Base-by-base conservation (phyloP, 2,888 invertebrate species). In the Brachynemurus nebulosus region DNA sequence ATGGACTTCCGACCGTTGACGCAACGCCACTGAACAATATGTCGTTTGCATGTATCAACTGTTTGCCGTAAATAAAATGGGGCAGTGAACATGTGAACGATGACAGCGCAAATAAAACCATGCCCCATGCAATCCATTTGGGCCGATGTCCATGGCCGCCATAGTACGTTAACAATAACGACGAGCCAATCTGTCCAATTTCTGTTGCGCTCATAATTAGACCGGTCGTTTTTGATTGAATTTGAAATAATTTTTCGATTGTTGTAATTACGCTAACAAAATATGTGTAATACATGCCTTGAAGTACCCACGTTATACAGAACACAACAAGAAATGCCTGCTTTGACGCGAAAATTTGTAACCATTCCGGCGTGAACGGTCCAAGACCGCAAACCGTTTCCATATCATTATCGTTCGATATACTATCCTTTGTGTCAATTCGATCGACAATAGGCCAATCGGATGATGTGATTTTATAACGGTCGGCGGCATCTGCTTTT, bases 241-340 rank as follows among this genome's bases (percentile, higher is more conserved):
- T 83, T 68, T 86, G 85, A 63, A 89, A 92, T 48, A 92, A 69
- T 65, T 90, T 91, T 65, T 92, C 91, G 51, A 92, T 83, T 23
- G 91, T 92, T 45, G 92, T 92, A 57, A 91, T 88, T 52, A 89
- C 88, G 61, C 88, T 88, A 46, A 91, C 91, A 63, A 92, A 90
- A 65, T 92, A 92, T 34, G 92, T 91, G 65, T 86, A 86, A 65
- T 86, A 91, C 86, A 91, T 91, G 48, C 92, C 92, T 66, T 81
- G 81, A 46, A 81, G 67, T 48, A 89, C 85, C 81, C 88, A 89
- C 42, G 88, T 86, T 55, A 86, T 73, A 57, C 88, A 78, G 64
- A 91, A 92, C 40, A 86, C 84, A 57, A 85, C 76, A 69, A 92
- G 77, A 66, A 92, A 92, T 48, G 84, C 79, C 59, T 89, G 82